Evolutionary conservation across 37 sponge, comb jelly and placozoan species (phyloP).

Genomic region (Cliona cf. orientalis): DNA sequence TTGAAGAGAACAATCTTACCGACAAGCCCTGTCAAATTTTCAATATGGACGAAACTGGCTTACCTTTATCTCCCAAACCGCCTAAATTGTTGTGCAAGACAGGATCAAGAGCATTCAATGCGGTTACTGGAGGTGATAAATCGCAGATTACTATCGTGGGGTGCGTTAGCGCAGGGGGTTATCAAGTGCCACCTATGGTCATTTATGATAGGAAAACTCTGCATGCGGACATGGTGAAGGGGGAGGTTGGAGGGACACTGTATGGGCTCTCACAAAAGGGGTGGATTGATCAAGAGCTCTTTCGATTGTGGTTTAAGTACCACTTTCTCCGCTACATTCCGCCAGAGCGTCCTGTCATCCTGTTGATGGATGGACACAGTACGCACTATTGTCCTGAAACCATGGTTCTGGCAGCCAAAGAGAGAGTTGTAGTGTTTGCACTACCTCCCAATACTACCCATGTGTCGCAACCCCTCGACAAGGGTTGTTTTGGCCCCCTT

Average conservation of each 20-base stretch:
- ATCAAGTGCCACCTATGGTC: constrained; percentile 52
- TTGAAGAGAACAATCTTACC: constrained; percentile 21
- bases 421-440: constrained; percentile 33
- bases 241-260: constrained; percentile 63
- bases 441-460: constrained; percentile 82
- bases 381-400: constrained; percentile 46
- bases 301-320: constrained; percentile 59
- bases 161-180: constrained; percentile 50
- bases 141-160: constrained; percentile 64
- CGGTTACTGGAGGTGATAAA: constrained; percentile 21
- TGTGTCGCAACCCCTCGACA: constrained; percentile 71
- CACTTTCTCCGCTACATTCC: constrained; percentile 46
- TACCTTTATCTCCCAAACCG: constrained; percentile 19
- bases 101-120: background rate
- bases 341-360: constrained; percentile 56
- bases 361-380: constrained; percentile 79
- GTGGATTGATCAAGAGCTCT: constrained; percentile 53
- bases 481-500: constrained; percentile 49
- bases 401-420: constrained; percentile 47
- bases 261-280: constrained; percentile 60
- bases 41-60: constrained; percentile 49
- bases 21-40: constrained; percentile 27
- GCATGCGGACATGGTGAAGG: background rate
- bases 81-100: background rate
- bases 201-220: constrained; percentile 40